Base-by-base conservation (phyloP, 2,888 invertebrate genomes). In the Phyllotreta striolata region DNA sequence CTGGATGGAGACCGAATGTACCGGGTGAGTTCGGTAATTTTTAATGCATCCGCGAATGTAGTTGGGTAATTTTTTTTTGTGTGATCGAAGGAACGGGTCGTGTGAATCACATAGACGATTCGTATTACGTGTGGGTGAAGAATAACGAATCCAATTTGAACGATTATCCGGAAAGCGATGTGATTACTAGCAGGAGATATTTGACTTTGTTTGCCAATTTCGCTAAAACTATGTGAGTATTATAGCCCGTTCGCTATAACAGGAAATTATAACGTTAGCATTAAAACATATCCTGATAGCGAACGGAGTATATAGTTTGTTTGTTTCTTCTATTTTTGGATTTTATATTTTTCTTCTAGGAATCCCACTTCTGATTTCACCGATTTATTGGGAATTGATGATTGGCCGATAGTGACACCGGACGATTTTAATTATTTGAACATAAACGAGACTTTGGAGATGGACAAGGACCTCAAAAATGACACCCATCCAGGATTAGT, bases 171-270 rank as follows among this genome's bases (percentile, higher is more conserved):
- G 10, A 56, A 46, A 46, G 47, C 14, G 70, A 70, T 38, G 55
- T 59, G 35, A n/a, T 62, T 14, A 64, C 64, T 0, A 63, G 58
- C 24, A 55, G 55, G 4, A 44, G 69, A 24, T 54, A 61, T 34
- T 38, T 44, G 9, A 59, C 52, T 5, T 39, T 70, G 8, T 60
- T 88, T 87, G 84, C 87, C 0, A 87, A 88, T 72, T 89, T 89
- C 75, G 88, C 88, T 0, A 85, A 84, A 73, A 77, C 76, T 70
- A 84, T 85, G 81, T 86, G 74, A 78, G 81, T 63, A 12, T 49
- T 38, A 38, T 55, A 7, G 39, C 54, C 8, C 13, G n/a, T 12
- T 34, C 24, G 10, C 8, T 44, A 41, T 51, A 14, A 46, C n/a
- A 46, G 0, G n/a, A n/a, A n/a, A n/a, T n/a, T n/a, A n/a, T n/a